phyloP scores from a whole-genome alignment of 2,888 invertebrate genomes.

The Caenorhabditis zanzibari region DNA sequence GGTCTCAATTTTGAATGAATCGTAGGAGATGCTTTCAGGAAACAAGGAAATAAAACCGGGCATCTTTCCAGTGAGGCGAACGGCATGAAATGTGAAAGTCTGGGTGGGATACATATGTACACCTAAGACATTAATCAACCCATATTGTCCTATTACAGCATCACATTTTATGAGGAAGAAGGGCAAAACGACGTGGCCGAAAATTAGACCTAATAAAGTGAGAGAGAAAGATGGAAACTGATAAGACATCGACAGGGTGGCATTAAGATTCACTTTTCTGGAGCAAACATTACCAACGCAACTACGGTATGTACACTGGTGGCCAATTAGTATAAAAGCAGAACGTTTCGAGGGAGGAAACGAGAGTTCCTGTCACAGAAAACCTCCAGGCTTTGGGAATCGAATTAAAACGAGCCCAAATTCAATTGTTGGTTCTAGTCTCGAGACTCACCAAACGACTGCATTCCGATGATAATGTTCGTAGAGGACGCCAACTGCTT shows the following conservation, averaged over 20 bases:
- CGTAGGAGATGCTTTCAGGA: too few species aligned
- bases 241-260: background rate
- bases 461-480: constrained; percentile 50
- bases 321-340: constrained; percentile 40
- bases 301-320: background rate
- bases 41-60: too few species aligned
- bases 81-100: too few species aligned
- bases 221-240: background rate
- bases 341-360: constrained; percentile 24
- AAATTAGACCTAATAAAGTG: background rate
- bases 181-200: background rate
- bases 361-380: background rate
- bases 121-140: too few species aligned
- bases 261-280: background rate
- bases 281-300: background rate
- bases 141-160: too few species aligned
- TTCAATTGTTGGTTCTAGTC: constrained; percentile 13
- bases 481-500: constrained; percentile 40
- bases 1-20: too few species aligned
- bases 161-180: background rate
- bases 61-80: too few species aligned
- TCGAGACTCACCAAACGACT: constrained; percentile 44
- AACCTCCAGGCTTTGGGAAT: constrained; percentile 12
- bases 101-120: background rate
- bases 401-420: constrained; percentile 25